phyloP scores from a whole-genome alignment of 2,113 vertebrate species.

The Nothoprocta perdicaria region DNA sequence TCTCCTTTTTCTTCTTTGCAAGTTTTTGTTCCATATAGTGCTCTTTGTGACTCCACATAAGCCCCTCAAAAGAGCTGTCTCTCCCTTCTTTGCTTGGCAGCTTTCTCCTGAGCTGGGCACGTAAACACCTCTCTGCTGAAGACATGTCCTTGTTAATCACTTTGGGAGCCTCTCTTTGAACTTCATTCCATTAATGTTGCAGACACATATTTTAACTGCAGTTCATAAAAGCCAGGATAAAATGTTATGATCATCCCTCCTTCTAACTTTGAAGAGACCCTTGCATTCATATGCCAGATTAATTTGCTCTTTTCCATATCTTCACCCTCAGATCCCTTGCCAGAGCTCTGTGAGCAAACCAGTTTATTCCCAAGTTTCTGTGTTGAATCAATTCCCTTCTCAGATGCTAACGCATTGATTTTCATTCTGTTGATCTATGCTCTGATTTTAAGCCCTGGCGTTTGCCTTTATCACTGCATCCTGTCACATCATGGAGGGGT shows the following conservation, averaged over 20 bases:
- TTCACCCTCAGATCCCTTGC: conserved; percentile 56
- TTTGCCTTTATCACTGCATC: not conserved
- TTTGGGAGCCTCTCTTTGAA: conserved; percentile 42
- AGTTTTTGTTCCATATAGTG: not conserved
- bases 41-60: not conserved
- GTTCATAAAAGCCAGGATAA: conserved; percentile 46
- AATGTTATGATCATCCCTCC: conserved; percentile 23
- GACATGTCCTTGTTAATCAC: conserved; percentile 15
- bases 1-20: not conserved
- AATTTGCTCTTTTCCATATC: conserved; percentile 43
- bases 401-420: no score
- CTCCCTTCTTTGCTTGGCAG: conserved; percentile 20
- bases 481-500: not conserved
- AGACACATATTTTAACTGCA: conserved; percentile 16
- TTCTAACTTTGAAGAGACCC: conserved; percentile 3
- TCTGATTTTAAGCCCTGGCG: not conserved
- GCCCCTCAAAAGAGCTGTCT: conserved; percentile 9
- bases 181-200: not conserved
- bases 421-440: not conserved
- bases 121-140: conserved; percentile 39
- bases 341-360: conserved; percentile 45
- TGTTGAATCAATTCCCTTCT: conserved; percentile 44
- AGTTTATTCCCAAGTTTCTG: conserved; percentile 47
- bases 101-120: not conserved
- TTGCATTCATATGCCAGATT: conserved; percentile 20